phyloP scores from a whole-genome alignment of 2,797 vertebrate genomes.

The Apodemus agrarius region DNA sequence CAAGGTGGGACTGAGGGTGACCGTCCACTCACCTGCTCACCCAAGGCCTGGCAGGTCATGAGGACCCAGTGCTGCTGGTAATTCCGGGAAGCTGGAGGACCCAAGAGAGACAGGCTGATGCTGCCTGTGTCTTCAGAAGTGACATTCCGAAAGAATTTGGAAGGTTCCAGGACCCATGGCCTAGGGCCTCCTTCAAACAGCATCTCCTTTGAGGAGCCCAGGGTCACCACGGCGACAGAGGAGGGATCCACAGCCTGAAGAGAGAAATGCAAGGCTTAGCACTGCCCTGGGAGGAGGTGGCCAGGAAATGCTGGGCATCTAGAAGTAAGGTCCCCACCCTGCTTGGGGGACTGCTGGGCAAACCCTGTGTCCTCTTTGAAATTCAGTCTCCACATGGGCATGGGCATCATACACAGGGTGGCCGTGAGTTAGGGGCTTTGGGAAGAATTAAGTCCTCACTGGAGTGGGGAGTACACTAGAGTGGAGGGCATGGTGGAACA shows the following conservation, averaged over 20 bases:
- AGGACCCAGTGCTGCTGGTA: conserved; percentile 92
- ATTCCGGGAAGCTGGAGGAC: conserved; percentile 88
- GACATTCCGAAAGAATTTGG: conserved; percentile 94
- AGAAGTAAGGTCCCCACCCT: no score
- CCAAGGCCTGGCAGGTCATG: conserved; percentile 92
- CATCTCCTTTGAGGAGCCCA: conserved; percentile 97
- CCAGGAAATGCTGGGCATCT: neutral
- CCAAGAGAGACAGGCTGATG: conserved; percentile 87
- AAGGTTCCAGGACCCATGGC: conserved; percentile 97
- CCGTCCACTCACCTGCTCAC: conserved; percentile 92
- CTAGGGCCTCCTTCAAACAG: conserved; percentile 96
- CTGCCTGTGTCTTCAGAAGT: conserved; percentile 88
- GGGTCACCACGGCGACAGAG: conserved; percentile 93
- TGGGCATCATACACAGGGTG: neutral
- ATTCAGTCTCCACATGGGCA: neutral
- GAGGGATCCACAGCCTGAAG: conserved; percentile 93
- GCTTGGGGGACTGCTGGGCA: neutral
- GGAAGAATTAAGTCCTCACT: neutral
- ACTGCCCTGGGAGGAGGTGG: no score
- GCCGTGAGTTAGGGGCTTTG: no score
- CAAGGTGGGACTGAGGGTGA: no score
- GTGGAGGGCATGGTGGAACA: neutral
- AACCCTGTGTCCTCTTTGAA: neutral
- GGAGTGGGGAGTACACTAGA: neutral
- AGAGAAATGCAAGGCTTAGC: neutral